Evolutionary conservation across 2,888 invertebrate species (phyloP).

Genomic region (Caenorhabditis sp.): DNA sequence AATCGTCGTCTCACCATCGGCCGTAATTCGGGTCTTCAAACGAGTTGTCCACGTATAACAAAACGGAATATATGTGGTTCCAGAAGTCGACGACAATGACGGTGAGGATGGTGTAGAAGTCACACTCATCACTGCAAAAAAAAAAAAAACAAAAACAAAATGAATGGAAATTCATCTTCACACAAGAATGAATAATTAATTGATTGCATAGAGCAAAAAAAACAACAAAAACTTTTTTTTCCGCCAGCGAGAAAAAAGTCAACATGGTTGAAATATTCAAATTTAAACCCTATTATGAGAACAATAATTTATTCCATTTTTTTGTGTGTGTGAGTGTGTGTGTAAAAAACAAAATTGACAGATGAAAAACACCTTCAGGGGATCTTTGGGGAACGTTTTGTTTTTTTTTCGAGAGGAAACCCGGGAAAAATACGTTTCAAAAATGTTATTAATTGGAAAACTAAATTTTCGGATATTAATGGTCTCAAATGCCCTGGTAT

Average conservation of each 20-base stretch:
- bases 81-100: slow-evolving; percentile 14
- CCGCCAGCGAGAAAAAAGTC: no score
- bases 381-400: not conserved
- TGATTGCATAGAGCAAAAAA: no score
- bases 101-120: slow-evolving; percentile 2
- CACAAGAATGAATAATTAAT: no score
- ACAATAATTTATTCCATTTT: not conserved
- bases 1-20: slow-evolving; percentile 52
- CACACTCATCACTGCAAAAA: not conserved
- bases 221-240: no score
- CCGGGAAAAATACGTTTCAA: no score
- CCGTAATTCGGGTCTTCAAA: slow-evolving; percentile 43
- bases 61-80: slow-evolving; percentile 31
- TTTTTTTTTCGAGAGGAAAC: not conserved
- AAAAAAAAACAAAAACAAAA: no score
- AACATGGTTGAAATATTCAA: not conserved
- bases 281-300: not conserved
- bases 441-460: no score
- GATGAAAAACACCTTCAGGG: not conserved
- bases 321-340: not conserved
- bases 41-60: slow-evolving; percentile 49
- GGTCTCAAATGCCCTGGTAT: no score
- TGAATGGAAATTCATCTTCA: no score
- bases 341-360: not conserved
- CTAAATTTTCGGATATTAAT: no score